Evolutionary conservation across 2,113 vertebrate species (phyloP).

Genomic region (Athene cunicularia): DNA sequence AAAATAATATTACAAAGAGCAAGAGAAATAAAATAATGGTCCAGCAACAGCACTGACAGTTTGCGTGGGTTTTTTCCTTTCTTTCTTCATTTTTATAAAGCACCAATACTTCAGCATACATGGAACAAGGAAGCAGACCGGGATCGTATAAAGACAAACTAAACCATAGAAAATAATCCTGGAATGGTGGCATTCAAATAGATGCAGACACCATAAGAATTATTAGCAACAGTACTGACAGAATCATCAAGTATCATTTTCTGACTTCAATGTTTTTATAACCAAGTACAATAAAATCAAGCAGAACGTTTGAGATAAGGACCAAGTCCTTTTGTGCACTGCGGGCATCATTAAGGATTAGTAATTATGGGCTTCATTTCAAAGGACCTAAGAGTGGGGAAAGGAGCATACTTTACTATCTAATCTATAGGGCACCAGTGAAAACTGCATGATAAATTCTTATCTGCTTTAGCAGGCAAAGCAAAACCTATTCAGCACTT

Average conservation of each 20-base stretch:
- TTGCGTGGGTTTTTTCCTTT: background rate
- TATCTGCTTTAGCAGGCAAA: constrained; percentile 32
- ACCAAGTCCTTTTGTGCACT: background rate
- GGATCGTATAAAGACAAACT: background rate
- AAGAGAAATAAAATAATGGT: background rate
- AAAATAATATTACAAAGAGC: background rate
- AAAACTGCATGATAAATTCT: constrained; percentile 28
- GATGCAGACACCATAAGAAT: background rate
- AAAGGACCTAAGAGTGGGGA: constrained; percentile 1
- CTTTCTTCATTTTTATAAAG: background rate
- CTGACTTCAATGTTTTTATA: background rate
- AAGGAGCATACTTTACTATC: background rate
- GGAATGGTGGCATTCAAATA: background rate
- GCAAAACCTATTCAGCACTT: background rate
- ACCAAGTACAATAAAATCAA: constrained; percentile 7
- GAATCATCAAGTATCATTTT: background rate
- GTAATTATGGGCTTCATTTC: constrained; percentile 6
- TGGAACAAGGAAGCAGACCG: background rate
- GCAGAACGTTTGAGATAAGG: background rate
- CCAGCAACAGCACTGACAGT: background rate
- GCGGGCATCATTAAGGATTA: constrained; percentile 16
- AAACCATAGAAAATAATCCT: background rate
- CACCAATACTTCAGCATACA: background rate
- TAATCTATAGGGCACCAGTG: constrained; percentile 19
- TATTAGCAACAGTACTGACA: background rate